phyloP scores from a whole-genome alignment of 1,140 invertebrate genomes.

The Chlorops oryzae region DNA sequence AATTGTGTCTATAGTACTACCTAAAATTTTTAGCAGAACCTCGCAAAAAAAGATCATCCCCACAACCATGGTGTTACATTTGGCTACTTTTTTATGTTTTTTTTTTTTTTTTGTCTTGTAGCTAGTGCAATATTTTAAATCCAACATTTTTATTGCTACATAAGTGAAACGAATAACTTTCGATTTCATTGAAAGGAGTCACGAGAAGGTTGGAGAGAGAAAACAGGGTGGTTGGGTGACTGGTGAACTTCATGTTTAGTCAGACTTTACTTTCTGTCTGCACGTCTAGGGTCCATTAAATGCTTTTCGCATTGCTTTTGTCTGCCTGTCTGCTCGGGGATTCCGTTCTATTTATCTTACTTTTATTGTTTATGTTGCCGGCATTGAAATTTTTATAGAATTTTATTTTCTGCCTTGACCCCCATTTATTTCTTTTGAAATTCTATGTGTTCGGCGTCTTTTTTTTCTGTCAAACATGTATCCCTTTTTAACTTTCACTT shows the following conservation, averaged over 20 bases:
- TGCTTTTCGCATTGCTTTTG: neutral
- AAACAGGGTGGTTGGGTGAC: neutral
- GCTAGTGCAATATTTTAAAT: neutral
- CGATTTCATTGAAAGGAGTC: neutral
- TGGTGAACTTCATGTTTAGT: neutral
- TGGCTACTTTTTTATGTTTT: too few relatives aligned
- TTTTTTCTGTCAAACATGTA: too few relatives aligned
- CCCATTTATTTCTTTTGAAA: too few relatives aligned
- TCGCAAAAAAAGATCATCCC: too few relatives aligned
- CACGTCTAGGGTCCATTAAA: neutral
- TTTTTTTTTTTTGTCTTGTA: too few relatives aligned
- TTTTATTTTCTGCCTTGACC: conserved; percentile 7
- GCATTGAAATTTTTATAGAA: conserved; percentile 11
- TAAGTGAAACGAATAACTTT: neutral
- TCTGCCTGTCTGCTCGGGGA: neutral
- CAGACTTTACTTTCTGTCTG: neutral
- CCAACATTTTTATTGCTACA: neutral
- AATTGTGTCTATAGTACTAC: too few relatives aligned
- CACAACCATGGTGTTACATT: too few relatives aligned
- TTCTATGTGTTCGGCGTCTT: too few relatives aligned
- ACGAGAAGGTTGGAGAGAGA: neutral
- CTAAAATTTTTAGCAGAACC: too few relatives aligned
- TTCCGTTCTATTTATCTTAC: conserved; percentile 7
- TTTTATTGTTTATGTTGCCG: conserved; percentile 12
- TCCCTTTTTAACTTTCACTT: too few relatives aligned